Evolutionary conservation across 2,888 invertebrate genomes (phyloP).

Genomic region (Pammene aurita): DNA sequence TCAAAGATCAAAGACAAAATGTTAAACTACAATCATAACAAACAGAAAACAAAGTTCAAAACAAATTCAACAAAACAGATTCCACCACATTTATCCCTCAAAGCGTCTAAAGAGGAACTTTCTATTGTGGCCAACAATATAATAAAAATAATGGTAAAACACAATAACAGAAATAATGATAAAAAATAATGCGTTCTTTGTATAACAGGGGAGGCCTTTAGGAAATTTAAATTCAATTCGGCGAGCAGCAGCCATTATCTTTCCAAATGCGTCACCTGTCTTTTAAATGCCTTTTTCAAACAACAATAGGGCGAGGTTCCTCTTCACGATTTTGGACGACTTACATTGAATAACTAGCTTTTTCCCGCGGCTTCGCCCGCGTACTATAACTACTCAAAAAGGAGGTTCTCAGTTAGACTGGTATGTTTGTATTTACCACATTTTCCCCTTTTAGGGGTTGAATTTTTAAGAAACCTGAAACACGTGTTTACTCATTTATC

Average conservation of each 20-base stretch:
- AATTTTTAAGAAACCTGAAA: too few relatives aligned
- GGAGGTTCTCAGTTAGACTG: too few relatives aligned
- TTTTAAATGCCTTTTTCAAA: not conserved
- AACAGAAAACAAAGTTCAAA: conserved; percentile 29
- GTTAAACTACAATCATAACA: conserved; percentile 6
- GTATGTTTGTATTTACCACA: too few relatives aligned
- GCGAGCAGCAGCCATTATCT: not conserved
- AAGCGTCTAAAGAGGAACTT: conserved; percentile 49
- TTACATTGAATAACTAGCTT: too few relatives aligned
- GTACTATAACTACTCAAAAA: too few relatives aligned
- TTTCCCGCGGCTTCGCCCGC: too few relatives aligned
- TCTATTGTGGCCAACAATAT: conserved; percentile 59
- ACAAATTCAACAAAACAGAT: conserved; percentile 45
- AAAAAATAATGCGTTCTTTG: conserved; percentile 65
- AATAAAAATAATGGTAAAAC: conserved; percentile 62
- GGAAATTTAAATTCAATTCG: conserved; percentile 65
- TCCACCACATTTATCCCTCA: conserved; percentile 46
- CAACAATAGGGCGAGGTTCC: not conserved
- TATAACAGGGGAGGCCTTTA: conserved; percentile 15
- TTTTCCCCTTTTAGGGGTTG: too few relatives aligned
- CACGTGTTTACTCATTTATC: too few relatives aligned
- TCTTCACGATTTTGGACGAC: not conserved
- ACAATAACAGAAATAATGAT: conserved; percentile 67
- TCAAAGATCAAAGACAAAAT: not conserved
- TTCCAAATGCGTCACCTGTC: conserved; percentile 10